Evolutionary conservation across 2,797 vertebrate species (phyloP), one percentile per base, ranked within the genome.

Genomic region (Sebastes dallii): DNA sequence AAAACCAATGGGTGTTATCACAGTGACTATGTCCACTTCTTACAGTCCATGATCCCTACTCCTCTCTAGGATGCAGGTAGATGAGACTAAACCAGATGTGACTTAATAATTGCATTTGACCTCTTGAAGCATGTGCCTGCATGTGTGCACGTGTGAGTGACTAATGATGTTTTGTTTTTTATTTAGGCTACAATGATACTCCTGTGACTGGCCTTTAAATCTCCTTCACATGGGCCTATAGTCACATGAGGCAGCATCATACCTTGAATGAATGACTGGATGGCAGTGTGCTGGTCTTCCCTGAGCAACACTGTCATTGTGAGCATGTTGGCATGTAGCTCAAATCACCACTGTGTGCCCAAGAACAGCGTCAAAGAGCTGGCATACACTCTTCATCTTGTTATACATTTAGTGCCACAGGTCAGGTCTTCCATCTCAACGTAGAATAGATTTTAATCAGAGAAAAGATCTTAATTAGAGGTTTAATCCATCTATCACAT

Each of bases 181-280:
- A 78, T 80, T 88, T 79, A 72, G 58, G 70, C 89, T 82, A 81
- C 88, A 92, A 91, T 90, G 90, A 86, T 69, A 83, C 90, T 89
- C 88, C 84, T 93, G 85, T 92, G 88, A 88, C 90, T 89, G 65
- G 61, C 81, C 80, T 93, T 90, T 80, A 90, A 95, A 92, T 94
- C 89, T 85, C 66, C 77, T 89, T 95, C 96, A 95, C 94, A 95
- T 95, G 94, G 86, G 65, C 67, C 64, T 4, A 36, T 4, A 36
- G 82, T 92, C 94, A 93, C 93, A 94, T 95, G 93, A 92, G 77
- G 80, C 65, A 79, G 78, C 81, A 69, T 71, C 90, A 92, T 91
- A 94, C 88, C 83, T 92, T 83, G 52, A 90, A 88, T 84, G 85
- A 86, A 86, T 82, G 84, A 84, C 71, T 81, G 70, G 62, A 29